Evolutionary conservation across 2,113 vertebrate species (phyloP), one percentile per base, ranked within the genome.

Genomic region (Campylorhamphus procurvoides): DNA sequence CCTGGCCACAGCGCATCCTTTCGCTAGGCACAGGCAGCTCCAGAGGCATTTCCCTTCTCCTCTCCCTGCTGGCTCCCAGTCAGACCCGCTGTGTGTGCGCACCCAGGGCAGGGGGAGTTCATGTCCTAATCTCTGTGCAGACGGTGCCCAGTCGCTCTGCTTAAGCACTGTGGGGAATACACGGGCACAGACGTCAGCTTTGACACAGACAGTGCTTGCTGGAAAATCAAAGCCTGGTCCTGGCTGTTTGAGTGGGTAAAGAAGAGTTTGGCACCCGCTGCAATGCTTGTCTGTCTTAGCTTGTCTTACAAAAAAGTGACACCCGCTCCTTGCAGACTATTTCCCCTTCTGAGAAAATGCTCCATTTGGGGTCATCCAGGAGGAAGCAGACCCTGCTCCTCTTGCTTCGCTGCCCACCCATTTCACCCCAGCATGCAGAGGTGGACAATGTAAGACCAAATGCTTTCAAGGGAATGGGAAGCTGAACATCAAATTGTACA

Each of bases 121-220:
- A 73, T 87, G 31, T 53, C 40, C 44, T 46, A 10, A 35, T 42
- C 1, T 1, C 55, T 74, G 31, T 16, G 40, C 82, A 76, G 74
- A 42, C 2, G 1, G 53, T 71, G 78, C n/a, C 72, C 53, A 35
- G 28, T 52, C 66, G 42, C 49, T 76, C 64, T 39, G 0, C 91
- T 74, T 46, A 44, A 77, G 56, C 44, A 20, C 39, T 0, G 1
- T 6, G 1, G 71, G 58, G 58, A 84, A 22, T 18, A 66, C 25
- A 67, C 0, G 0, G 68, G 60, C 60, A 68, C 52, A 53, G 19
- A 6, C 3, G 2, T 33, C 56, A 71, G 25, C 59, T 91, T 66
- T 82, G 47, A 11, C 1, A 1, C 19, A 35, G 58, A 17, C 1
- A 0, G 3, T 0, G 0, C 50, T 52, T 66, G 62, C 18, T 2